phyloP scores from a whole-genome alignment of 2,888 invertebrate species.

The Idaea aversata region DNA sequence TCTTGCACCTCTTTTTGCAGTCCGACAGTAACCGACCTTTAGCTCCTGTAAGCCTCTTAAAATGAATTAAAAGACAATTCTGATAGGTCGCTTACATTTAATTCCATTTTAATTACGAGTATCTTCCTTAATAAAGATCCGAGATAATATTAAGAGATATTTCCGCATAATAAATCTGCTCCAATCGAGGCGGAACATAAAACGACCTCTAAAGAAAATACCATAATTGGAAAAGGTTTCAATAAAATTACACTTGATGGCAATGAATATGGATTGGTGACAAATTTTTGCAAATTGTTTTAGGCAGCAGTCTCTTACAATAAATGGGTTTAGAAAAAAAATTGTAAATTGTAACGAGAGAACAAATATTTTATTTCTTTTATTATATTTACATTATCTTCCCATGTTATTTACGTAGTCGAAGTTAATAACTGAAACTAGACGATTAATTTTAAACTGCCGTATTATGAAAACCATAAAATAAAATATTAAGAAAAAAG shows the following conservation, averaged over 20 bases:
- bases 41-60: background rate
- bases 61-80: background rate
- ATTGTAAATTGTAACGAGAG: no score
- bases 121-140: background rate
- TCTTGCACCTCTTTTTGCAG: no score
- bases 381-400: no score
- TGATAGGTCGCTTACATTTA: background rate
- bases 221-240: conserved; percentile 14
- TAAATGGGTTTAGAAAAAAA: no score
- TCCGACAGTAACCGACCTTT: no score
- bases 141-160: background rate
- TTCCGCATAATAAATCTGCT: background rate
- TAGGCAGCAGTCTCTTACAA: no score
- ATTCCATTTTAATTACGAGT: background rate
- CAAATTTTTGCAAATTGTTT: background rate
- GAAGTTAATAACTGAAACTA: no score
- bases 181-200: background rate
- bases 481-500: no score
- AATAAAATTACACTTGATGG: background rate
- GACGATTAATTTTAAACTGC: no score
- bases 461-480: no score
- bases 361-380: no score
- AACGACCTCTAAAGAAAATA: conserved; percentile 23
- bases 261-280: background rate
- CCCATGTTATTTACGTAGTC: no score